Percentiles rank a stretch among this genome's conserved stretches.
These are phyloP conservation scores for Mus spretus DNA, from an alignment of 2,797 vertebrate species.

Conservation along the genomic window DNA sequence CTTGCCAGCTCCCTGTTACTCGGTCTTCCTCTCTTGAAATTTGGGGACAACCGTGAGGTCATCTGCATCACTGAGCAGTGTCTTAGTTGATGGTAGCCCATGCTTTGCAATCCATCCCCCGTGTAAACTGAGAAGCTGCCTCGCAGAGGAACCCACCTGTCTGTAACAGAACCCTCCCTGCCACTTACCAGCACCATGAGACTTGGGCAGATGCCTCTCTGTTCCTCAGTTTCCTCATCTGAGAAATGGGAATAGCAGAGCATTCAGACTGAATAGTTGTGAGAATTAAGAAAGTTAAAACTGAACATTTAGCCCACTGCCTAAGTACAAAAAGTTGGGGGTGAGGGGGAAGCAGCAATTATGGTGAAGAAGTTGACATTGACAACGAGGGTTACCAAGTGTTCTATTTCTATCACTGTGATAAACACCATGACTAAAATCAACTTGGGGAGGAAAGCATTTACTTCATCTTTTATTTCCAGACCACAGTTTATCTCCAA, in stretches of 20 bases:
- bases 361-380: neutral
- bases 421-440: neutral
- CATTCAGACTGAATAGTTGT: neutral
- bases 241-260: neutral
- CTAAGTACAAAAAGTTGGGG: neutral
- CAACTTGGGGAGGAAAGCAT: neutral
- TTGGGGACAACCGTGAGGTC: neutral
- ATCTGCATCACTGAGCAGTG: neutral
- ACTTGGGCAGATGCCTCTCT: neutral
- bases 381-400: neutral
- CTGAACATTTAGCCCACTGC: neutral
- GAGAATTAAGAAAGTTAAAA: constrained; percentile 4
- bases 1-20: neutral
- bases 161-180: neutral
- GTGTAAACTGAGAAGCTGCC: neutral
- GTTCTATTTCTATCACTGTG: neutral
- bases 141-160: no score
- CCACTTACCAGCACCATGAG: fast-evolving
- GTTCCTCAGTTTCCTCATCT: neutral
- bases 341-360: no score
- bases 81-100: neutral
- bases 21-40: neutral
- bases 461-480: neutral
- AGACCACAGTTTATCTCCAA: neutral
- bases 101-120: neutral